Conservation (phyloP, 1,140 invertebrate species). For the Panagrolaimus sp. region DNA sequence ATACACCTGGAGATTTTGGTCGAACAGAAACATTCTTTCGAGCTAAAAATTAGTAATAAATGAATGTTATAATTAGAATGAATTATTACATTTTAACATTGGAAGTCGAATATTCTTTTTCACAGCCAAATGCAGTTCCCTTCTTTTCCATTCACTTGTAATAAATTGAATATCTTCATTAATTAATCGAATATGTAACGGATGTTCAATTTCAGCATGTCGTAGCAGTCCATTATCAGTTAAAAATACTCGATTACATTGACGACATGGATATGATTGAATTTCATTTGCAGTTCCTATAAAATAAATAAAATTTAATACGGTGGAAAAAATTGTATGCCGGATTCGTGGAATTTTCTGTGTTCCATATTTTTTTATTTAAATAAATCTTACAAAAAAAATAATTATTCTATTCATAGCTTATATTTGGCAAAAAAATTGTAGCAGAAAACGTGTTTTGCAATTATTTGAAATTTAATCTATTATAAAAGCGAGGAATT, state of each 20-base stretch:
- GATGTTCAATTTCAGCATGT: slow-evolving; percentile 4
- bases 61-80: not conserved
- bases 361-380: no score
- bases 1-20: slow-evolving; percentile 7
- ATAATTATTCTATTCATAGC: no score
- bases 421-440: no score
- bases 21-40: not conserved
- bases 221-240: not conserved
- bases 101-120: slow-evolving; percentile 1
- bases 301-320: no score
- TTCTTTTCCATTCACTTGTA: slow-evolving; percentile 11
- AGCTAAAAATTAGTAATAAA: slow-evolving; percentile 6
- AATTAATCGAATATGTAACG: not conserved
- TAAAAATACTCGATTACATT: slow-evolving; percentile 12
- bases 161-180: not conserved
- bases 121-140: not conserved
- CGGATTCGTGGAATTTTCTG: no score
- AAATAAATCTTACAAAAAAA: no score
- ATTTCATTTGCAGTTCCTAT: slow-evolving; percentile 7
- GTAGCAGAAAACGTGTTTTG: no score
- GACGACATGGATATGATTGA: not conserved
- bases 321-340: no score
- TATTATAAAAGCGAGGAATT: no score
- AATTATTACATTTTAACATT: not conserved
- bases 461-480: no score